phyloP scores from a whole-genome alignment of 2,888 invertebrate genomes.

The Micropterix aruncella region DNA sequence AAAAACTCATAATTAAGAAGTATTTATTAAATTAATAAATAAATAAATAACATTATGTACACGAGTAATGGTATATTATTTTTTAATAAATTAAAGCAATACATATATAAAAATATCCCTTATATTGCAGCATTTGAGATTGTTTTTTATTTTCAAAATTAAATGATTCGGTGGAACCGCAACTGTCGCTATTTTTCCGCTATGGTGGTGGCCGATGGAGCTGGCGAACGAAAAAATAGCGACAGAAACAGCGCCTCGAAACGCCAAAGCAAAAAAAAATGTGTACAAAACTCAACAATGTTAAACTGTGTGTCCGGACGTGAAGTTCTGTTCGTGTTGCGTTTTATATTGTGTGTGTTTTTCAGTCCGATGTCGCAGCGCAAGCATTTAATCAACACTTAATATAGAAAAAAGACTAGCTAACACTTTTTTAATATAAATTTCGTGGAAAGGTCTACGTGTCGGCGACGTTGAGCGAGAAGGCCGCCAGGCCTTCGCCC shows the following conservation, averaged over 20 bases:
- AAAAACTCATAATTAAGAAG: neutral
- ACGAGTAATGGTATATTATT: too few relatives aligned
- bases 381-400: too few relatives aligned
- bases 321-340: too few relatives aligned
- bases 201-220: too few relatives aligned
- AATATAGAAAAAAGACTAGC: neutral
- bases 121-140: neutral
- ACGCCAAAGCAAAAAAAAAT: too few relatives aligned
- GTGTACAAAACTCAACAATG: too few relatives aligned
- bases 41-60: neutral
- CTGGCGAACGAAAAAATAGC: neutral
- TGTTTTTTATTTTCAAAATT: too few relatives aligned
- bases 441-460: constrained; percentile 17
- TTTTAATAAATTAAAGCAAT: neutral
- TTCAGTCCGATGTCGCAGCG: too few relatives aligned
- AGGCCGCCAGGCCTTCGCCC: constrained; percentile 71
- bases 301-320: too few relatives aligned
- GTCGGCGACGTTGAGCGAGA: constrained; percentile 68
- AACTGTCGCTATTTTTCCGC: too few relatives aligned
- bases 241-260: neutral
- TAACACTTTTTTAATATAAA: neutral
- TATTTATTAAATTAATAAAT: neutral
- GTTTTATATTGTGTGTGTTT: too few relatives aligned
- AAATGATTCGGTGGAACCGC: too few relatives aligned
- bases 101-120: neutral